Evolutionary conservation across 2,113 vertebrate species (phyloP), one percentile per base, ranked within the genome.

Genomic region (Hiodon tergisus): DNA sequence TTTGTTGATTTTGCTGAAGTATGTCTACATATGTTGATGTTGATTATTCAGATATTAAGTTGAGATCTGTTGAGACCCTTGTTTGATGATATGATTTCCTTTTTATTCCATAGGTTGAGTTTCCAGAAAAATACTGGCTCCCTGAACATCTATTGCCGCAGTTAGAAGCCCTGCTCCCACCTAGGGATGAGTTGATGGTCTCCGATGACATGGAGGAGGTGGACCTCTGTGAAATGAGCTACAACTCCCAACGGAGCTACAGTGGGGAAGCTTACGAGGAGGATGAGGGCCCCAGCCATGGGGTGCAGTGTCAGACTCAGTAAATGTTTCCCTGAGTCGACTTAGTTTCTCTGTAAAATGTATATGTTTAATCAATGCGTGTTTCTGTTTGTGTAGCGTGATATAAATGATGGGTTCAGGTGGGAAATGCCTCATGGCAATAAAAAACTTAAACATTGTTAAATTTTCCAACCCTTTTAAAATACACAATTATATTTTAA

Each of bases 201-300:
- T 87, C 94, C 0, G 97, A 98, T 0, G 97, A 99, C 75, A 95
- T 95, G 94, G 97, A 98, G 76, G 94, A 96, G 77, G 95, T 94
- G 4, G 93, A 96, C 2, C 93, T 99, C 10, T 83, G 86, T 72
- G 95, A 97, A 13, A 92, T 93, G 17, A 91, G 91, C 31, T 80
- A 81, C 3, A 81, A 46, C 0, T 86, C 92, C 17, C 91, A 94
- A 70, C 84, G 86, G 74, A 86, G 80, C 60, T 84, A 88, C 78
- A 90, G 89, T 10, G 52, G 89, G 47, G 94, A 98, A 77, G 93
- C 82, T 0, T 96, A 95, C 0, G 90, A 97, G 57, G 96, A 97
- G 54, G 96, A 98, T 0, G 94, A 97, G 0, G 85, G 91, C 11
- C 89, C 89, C 7, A 92, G 93, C 5, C 79, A 87, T 0, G 94